Conservation (phyloP, 2,797 vertebrate genomes). For the Ctenopoma multispine region DNA sequence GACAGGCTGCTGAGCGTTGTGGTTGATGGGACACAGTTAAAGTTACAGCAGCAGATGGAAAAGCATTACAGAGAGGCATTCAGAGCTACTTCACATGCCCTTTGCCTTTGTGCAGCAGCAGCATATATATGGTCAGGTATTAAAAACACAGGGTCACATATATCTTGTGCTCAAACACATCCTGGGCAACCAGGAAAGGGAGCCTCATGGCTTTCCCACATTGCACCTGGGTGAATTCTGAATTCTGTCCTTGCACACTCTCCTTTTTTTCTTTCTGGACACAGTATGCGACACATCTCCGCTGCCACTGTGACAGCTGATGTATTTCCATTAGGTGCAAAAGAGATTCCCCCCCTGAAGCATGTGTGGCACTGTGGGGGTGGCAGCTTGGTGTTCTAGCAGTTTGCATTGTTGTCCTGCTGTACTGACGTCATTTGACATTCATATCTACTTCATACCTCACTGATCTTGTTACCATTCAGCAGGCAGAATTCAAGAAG, state of each 20-base stretch:
- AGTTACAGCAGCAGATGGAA: slow-evolving; percentile 79
- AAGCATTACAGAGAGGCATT: slow-evolving; percentile 63
- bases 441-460: slow-evolving; percentile 70
- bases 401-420: slow-evolving; percentile 61
- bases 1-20: slow-evolving; percentile 66
- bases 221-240: slow-evolving; percentile 52
- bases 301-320: slow-evolving; percentile 61
- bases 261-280: slow-evolving; percentile 15
- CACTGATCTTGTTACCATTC: slow-evolving; percentile 78
- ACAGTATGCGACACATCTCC: slow-evolving; percentile 56
- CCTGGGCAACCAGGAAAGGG: slow-evolving; percentile 60
- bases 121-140: slow-evolving; percentile 57
- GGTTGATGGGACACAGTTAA: slow-evolving; percentile 75
- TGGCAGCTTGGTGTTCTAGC: slow-evolving; percentile 54
- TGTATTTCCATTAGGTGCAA: slow-evolving; percentile 62
- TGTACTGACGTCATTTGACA: slow-evolving; percentile 73
- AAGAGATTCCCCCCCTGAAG: slow-evolving; percentile 60
- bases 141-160: slow-evolving; percentile 60
- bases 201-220: slow-evolving; percentile 64
- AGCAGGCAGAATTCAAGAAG: slow-evolving; percentile 64
- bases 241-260: slow-evolving; percentile 14
- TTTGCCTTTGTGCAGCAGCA: slow-evolving; percentile 43
- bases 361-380: slow-evolving; percentile 38
- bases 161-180: slow-evolving; percentile 66
- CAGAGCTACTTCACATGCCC: slow-evolving; percentile 63